Evolutionary conservation across 2,113 vertebrate species (phyloP), one percentile per base, ranked within the genome.

Genomic region (Poeciliopsis occidentalis): DNA sequence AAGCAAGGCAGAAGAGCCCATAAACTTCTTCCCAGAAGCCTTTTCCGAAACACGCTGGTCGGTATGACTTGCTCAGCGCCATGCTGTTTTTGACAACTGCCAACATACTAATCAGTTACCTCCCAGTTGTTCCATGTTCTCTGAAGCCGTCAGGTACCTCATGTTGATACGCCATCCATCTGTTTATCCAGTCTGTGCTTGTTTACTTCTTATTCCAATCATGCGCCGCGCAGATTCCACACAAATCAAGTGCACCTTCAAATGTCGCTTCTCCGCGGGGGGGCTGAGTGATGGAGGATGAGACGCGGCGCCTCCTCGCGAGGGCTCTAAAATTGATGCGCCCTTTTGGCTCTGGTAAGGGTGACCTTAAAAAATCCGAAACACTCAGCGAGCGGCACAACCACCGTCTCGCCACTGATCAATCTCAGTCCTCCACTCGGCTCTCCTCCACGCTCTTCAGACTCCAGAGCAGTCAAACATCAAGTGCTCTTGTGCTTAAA

Each of bases 301-400:
- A 90, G 88, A 88, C 54, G 79, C 69, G 39, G 66, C 51, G 71
- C 83, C 82, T 92, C 85, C 92, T 92, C 91, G 61, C 30, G 91
- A 92, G 92, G 85, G 87, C 79, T 93, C 87, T 82, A 89, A 93
- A 94, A 94, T 94, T 92, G 91, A 94, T 93, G 93, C 84, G 89
- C 90, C 93, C 93, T 94, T 94, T 94, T 92, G 92, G 90, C 90
- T 93, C 85, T 75, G 73, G 84, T 79, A 85, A 85, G 86, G 85
- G 91, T 94, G 94, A 94, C 94, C 94, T 94, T 92, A 91, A 88
- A 88, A 86, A 90, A 76, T 88, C 86, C 31, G 81, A 87, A 89
- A 84, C 82, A 84, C 87, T 92, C 84, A 85, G 85, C 51, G 44
- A 93, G 86, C 78, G 77, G 78, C 82, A 76, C 73, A 85, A 82